Evolutionary conservation across 2,113 vertebrate species (phyloP).

Genomic region (Scalopus aquaticus): DNA sequence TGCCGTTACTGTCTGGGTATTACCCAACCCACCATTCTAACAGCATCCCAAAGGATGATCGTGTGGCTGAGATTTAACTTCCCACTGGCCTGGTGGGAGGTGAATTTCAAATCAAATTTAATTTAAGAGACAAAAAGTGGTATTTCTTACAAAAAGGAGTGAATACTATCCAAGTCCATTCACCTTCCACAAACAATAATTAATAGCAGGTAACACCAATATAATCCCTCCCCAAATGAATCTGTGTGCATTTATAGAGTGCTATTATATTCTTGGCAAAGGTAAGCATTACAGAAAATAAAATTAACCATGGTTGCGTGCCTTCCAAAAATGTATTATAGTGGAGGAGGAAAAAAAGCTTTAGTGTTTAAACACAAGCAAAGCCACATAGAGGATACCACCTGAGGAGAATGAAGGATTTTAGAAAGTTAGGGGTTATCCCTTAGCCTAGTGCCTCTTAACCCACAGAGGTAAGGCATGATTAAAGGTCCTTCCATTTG

Average conservation of each 20-base stretch:
- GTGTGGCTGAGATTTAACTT: neutral
- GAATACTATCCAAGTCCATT: neutral
- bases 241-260: neutral
- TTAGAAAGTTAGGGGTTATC: neutral
- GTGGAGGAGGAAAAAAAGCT: neutral
- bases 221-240: neutral
- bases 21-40: neutral
- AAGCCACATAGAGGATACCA: neutral
- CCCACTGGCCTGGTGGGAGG: neutral
- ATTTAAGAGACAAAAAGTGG: neutral
- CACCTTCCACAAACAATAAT: neutral
- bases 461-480: neutral
- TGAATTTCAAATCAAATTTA: neutral
- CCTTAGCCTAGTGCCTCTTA: neutral
- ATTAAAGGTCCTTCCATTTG: neutral
- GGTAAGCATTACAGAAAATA: neutral
- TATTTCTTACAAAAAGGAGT: neutral
- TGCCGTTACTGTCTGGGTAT: neutral
- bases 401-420: neutral
- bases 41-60: neutral
- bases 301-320: conserved; percentile 9
- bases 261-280: neutral
- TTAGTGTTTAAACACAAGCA: neutral
- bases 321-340: neutral
- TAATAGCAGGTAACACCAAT: neutral